A percentile compares a stretch with the other conserved stretches of the same genome.
phyloP scores from a whole-genome alignment of 2,113 vertebrate species.

The Pandion haliaetus region DNA sequence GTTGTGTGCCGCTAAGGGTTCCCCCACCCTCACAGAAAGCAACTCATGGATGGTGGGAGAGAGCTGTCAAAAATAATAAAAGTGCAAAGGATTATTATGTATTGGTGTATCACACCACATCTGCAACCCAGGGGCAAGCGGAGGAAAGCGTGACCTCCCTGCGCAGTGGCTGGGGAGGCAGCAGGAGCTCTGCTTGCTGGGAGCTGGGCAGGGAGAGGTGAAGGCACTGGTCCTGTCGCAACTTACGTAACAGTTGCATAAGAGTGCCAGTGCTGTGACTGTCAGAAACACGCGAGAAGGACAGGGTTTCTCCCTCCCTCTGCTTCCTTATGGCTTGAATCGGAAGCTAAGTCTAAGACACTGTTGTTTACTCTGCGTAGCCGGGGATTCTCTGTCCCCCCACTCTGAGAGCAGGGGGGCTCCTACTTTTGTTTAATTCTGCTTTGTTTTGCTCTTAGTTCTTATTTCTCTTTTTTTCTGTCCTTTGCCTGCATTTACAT shows the following conservation, averaged over 20 bases:
- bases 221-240: not conserved
- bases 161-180: not conserved
- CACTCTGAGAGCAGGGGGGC: not conserved
- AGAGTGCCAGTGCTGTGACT: not conserved
- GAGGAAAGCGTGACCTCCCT: not conserved
- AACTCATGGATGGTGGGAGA: not conserved
- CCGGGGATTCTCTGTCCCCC: not conserved
- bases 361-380: not conserved
- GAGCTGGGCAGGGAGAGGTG: not conserved
- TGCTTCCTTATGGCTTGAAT: not conserved
- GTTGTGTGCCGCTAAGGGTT: not conserved
- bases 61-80: not conserved
- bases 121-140: not conserved
- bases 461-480: not conserved
- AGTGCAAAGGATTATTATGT: not conserved
- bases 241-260: slow-evolving; percentile 35
- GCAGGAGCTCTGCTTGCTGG: not conserved
- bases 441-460: not conserved
- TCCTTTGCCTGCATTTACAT: not conserved
- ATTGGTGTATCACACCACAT: not conserved
- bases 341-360: not conserved
- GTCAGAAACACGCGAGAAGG: not conserved
- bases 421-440: not conserved
- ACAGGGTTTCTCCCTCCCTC: not conserved
- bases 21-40: not conserved